A percentile compares a stretch with the other conserved stretches of the same genome.
Conservation (phyloP, 2,797 vertebrate genomes). For the Acanthurus lineatus region DNA sequence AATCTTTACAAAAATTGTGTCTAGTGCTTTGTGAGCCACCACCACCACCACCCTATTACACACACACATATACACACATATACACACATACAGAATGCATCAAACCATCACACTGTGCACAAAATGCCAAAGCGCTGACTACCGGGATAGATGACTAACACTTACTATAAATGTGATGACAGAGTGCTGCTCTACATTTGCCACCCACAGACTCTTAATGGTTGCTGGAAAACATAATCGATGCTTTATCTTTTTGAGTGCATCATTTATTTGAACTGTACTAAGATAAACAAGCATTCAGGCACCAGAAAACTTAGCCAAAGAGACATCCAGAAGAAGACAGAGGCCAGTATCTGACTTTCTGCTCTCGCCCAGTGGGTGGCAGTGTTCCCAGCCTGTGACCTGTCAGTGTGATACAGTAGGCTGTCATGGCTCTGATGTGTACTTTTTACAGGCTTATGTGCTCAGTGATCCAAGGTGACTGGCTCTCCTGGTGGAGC, state of each 20-base stretch:
- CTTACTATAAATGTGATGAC: slow-evolving; percentile 32
- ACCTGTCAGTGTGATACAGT: slow-evolving; percentile 2
- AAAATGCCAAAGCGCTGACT: slow-evolving; percentile 40
- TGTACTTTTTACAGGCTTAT: neutral
- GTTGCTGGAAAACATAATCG: slow-evolving; percentile 30
- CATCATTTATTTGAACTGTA: slow-evolving; percentile 11
- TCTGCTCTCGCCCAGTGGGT: slow-evolving; percentile 68
- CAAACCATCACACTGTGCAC: slow-evolving; percentile 25
- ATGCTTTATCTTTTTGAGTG: neutral
- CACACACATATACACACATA: neutral
- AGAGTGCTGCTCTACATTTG: slow-evolving; percentile 41
- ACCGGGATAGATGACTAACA: slow-evolving; percentile 30
- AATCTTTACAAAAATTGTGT: slow-evolving; percentile 34
- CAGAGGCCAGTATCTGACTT: slow-evolving; percentile 33
- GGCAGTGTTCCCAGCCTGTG: slow-evolving; percentile 67
- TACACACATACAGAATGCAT: neutral
- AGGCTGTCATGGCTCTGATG: no score
- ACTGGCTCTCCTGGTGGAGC: slow-evolving; percentile 32
- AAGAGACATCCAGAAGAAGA: slow-evolving; percentile 4
- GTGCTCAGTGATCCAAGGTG: slow-evolving; percentile 48
- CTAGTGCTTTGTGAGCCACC: neutral
- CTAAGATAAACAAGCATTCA: neutral
- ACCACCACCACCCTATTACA: no score
- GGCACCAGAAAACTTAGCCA: neutral
- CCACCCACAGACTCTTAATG: slow-evolving; percentile 46